These are phyloP conservation scores for Drosophila yooni DNA, from an alignment of 2,888 invertebrate genomes.

Conservation along the genomic window DNA sequence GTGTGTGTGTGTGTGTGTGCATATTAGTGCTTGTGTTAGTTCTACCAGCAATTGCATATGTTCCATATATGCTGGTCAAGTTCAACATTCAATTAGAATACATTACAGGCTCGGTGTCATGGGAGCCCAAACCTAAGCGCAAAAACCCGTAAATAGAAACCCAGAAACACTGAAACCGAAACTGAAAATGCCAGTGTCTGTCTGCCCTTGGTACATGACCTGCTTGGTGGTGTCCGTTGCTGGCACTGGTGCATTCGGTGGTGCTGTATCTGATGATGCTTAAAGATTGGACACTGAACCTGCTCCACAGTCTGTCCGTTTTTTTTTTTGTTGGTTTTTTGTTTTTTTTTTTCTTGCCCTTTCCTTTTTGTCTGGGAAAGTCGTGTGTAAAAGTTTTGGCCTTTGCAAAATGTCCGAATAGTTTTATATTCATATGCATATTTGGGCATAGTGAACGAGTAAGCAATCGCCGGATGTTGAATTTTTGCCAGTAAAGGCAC, in stretches of 20 bases:
- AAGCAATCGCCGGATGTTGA: conserved; percentile 62
- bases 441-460: conserved; percentile 60
- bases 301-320: conserved; percentile 7
- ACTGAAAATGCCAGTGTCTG: conserved; percentile 33
- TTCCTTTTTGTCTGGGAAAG: conserved; percentile 20
- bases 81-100: conserved; percentile 80
- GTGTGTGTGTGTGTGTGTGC: background rate
- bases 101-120: conserved; percentile 76
- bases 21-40: conserved; percentile 6
- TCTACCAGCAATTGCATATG: conserved; percentile 44
- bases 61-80: conserved; percentile 61
- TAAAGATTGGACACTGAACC: conserved; percentile 31
- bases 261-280: conserved; percentile 9
- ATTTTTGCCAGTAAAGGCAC: conserved; percentile 6
- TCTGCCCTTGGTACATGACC: conserved; percentile 57
- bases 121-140: conserved; percentile 37
- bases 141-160: conserved; percentile 28
- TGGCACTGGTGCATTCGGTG: background rate
- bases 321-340: background rate
- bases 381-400: conserved; percentile 55
- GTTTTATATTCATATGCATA: conserved; percentile 80
- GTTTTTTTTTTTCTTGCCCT: too few relatives aligned
- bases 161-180: conserved; percentile 24
- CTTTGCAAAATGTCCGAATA: conserved; percentile 67
- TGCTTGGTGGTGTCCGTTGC: background rate